These are phyloP conservation scores for Chrysogorgia sp. DNA, from an alignment of 92 coral and sea anemone genomes.

Conservation along the genomic window DNA sequence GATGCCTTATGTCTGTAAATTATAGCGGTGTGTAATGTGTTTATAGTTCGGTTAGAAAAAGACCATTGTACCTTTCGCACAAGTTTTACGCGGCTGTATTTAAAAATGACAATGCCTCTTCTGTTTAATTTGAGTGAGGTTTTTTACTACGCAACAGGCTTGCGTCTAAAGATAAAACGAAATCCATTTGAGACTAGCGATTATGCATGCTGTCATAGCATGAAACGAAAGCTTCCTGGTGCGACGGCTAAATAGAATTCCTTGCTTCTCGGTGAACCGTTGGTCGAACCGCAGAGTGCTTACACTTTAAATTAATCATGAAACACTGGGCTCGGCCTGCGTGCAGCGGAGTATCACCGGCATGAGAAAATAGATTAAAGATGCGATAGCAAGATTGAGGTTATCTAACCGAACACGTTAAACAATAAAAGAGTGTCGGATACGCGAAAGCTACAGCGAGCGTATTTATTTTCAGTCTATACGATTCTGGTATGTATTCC, in stretches of 20 bases:
- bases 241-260: constrained; percentile 13
- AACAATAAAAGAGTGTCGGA: neutral
- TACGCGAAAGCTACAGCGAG: neutral
- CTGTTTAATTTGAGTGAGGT: too few relatives aligned
- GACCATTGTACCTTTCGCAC: too few relatives aligned
- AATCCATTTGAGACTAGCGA: neutral
- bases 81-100: too few relatives aligned
- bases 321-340: constrained; percentile 6
- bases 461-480: constrained; percentile 1
- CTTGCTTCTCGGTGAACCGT: constrained; percentile 9
- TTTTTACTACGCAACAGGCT: too few relatives aligned
- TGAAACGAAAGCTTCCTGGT: constrained; percentile 5
- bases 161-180: too few relatives aligned
- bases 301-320: constrained; percentile 38
- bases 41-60: too few relatives aligned
- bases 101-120: too few relatives aligned
- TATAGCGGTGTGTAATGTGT: too few relatives aligned
- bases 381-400: neutral
- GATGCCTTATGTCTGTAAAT: too few relatives aligned
- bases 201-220: neutral
- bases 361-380: neutral
- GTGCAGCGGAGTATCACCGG: constrained; percentile 2
- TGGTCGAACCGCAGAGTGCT: constrained; percentile 23
- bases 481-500: constrained; percentile 15
- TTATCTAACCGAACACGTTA: neutral